Percentiles rank a stretch among this genome's conserved stretches.
phyloP scores from a whole-genome alignment of 2,113 vertebrate species.

The Larimichthys crocea region DNA sequence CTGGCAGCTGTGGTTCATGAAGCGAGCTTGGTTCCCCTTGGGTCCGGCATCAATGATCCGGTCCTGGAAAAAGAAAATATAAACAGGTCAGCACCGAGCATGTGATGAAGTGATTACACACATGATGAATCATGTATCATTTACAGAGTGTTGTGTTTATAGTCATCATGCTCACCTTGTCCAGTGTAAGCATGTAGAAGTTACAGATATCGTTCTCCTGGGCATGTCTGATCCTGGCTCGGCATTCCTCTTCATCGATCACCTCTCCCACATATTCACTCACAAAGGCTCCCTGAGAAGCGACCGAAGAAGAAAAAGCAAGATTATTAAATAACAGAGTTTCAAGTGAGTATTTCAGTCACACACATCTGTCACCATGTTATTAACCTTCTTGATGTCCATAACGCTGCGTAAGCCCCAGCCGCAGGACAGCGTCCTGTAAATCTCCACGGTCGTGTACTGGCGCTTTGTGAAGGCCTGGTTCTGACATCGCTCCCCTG shows the following conservation, averaged over 20 bases:
- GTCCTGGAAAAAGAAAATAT: constrained; percentile 86
- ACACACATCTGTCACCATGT: background rate
- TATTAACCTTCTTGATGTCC: constrained; percentile 94
- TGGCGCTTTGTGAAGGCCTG: constrained; percentile 96
- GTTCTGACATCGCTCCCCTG: constrained; percentile 94
- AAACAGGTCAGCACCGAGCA: constrained; percentile 7
- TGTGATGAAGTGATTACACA: background rate
- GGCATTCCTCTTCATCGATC: constrained; percentile 98
- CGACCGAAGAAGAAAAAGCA: background rate
- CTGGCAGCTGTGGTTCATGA: constrained; percentile 99
- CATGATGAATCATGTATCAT: background rate
- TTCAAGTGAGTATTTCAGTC: background rate
- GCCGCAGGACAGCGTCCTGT: constrained; percentile 92
- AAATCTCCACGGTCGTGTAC: constrained; percentile 94
- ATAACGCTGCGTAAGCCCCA: constrained; percentile 92
- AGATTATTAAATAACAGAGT: background rate
- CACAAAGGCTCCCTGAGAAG: constrained; percentile 93
- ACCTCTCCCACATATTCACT: constrained; percentile 99
- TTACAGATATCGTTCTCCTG: constrained; percentile 98
- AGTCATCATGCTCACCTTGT: constrained; percentile 87
- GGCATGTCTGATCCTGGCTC: constrained; percentile 93
- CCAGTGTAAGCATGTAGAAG: constrained; percentile 99
- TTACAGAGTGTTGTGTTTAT: background rate
- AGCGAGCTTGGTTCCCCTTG: constrained; percentile 97
- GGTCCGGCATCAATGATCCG: constrained; percentile 98